Base-by-base conservation (phyloP, 2,113 vertebrate species). In the Scomber japonicus region DNA sequence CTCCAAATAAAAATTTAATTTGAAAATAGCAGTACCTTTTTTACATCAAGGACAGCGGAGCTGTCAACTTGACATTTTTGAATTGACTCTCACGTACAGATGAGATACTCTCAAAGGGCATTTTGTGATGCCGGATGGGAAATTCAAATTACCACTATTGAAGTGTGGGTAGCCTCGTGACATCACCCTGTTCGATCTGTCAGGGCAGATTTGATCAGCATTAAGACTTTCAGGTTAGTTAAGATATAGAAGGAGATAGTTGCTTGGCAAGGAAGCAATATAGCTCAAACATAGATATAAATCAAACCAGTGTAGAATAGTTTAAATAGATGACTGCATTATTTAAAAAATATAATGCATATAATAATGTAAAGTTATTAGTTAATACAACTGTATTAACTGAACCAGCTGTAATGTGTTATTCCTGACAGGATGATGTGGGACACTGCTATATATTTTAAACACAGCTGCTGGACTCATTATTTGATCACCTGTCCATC, bases 401-500 rank as follows among this genome's bases (percentile, higher is more conserved):
- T n/a, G 59, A 27, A 5, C 48, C 14, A 21, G 2, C 48, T 73
- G 48, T 31, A 45, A 14, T 48, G 24, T 81, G 76, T 61, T 81
- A 12, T 74, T 54, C 11, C 57, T 66, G 70, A 89, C 59, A 71
- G 3, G 24, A 75, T 19, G 40, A 40, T 65, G 62, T 71, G 19
- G 64, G 71, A 54, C 24, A 69, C 31, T 50, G 59, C 65, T 77
- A 61, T 80, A 11, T 55, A 35, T 77, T 83, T 69, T 74, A 71
- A 81, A 89, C 68, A 81, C 71, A 87, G 72, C 66, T 80, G 79
- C 68, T 59, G 45, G 35, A 24, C 63, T 67, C 67, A 83, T 66
- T 91, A 82, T 92, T 87, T 88, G 31, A 78, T 87, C 84, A 90
- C 85, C 90, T 89, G 85, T 84, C 63, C 17, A 30, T 59, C 67